Evolutionary conservation across 2,888 invertebrate species (phyloP).

Genomic region (Toxonevra muliebris): DNA sequence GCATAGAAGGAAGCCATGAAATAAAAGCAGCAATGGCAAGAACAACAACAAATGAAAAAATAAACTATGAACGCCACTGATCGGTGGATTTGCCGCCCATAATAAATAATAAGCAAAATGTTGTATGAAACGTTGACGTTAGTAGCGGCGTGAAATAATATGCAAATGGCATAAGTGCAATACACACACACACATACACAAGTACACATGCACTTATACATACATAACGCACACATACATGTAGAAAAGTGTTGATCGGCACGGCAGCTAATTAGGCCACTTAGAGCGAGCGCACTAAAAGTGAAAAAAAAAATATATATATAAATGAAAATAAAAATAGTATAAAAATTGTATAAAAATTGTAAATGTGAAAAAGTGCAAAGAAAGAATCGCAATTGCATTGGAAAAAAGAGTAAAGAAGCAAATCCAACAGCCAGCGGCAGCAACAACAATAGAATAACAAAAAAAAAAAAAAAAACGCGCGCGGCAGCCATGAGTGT

Average conservation of each 20-base stretch:
- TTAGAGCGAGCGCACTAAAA: slow-evolving; percentile 33
- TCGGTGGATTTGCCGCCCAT: background rate
- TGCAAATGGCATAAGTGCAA: no score
- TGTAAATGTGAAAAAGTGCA: background rate
- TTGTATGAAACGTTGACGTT: no score
- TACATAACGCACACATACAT: slow-evolving; percentile 7
- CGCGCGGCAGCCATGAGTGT: slow-evolving; percentile 4
- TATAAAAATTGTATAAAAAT: no score
- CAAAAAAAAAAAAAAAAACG: slow-evolving; percentile 19
- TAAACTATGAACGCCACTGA: background rate
- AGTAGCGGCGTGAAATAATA: no score
- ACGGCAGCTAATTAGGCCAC: slow-evolving; percentile 59
- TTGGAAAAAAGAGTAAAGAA: background rate
- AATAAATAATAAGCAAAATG: no score
- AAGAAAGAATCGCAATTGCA: slow-evolving; percentile 9
- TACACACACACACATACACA: no score
- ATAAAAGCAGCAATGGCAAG: background rate
- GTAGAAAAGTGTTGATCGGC: slow-evolving; percentile 56
- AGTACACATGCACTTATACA: no score
- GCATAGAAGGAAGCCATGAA: no score
- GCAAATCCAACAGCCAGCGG: background rate
- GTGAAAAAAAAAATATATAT: no score
- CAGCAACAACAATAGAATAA: slow-evolving; percentile 15
- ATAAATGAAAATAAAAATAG: no score
- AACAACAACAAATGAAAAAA: background rate